Conservation (phyloP, 1,140 invertebrate genomes). For the Alviniconcha marisindica region DNA sequence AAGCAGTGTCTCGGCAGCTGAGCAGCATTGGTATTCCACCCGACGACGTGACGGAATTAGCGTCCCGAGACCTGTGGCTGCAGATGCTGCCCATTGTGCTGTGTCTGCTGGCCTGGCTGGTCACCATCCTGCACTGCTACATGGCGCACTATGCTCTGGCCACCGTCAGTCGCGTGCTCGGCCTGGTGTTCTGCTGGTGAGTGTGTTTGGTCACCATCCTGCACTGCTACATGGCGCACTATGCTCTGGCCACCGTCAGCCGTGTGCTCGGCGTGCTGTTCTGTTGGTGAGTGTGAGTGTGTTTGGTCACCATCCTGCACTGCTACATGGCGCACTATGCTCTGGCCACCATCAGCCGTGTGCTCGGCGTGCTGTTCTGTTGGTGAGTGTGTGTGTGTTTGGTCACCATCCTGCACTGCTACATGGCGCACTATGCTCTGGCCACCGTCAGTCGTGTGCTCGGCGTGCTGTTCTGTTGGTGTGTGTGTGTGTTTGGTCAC, state of each 20-base stretch:
- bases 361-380: conserved; percentile 12
- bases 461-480: conserved; percentile 29
- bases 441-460: conserved; percentile 8
- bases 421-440: neutral
- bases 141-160: neutral
- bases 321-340: conserved; percentile 10
- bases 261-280: conserved; percentile 8
- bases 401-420: conserved; percentile 30
- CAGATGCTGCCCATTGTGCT: conserved; percentile 30
- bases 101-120: conserved; percentile 12
- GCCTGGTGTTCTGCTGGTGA: conserved; percentile 29
- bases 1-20: neutral
- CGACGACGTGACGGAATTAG: conserved; percentile 37
- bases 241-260: neutral
- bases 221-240: conserved; percentile 27
- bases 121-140: conserved; percentile 31
- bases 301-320: conserved; percentile 29
- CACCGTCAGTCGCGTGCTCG: conserved; percentile 9
- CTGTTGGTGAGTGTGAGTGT: conserved; percentile 30
- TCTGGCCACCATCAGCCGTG: neutral
- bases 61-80: conserved; percentile 35
- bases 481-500: neutral
- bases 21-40: conserved; percentile 10
- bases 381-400: conserved; percentile 30
- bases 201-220: conserved; percentile 19